Conservation (phyloP, 2,113 vertebrate species). For the Menura novaehollandiae region DNA sequence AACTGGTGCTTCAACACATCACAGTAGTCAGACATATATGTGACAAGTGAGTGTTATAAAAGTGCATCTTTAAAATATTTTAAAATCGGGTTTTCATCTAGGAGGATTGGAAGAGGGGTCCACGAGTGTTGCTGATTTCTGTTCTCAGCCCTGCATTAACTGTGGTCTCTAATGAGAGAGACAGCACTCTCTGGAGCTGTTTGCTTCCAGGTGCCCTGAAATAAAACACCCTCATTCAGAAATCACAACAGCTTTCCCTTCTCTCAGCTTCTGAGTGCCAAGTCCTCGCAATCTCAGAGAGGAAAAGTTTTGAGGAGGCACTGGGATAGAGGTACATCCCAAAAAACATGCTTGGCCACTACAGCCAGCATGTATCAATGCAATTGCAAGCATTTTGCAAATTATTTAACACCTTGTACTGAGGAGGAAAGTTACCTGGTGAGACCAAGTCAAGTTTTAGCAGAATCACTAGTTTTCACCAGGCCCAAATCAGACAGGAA, state of each 20-base stretch:
- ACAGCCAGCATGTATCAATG: neutral
- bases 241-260: neutral
- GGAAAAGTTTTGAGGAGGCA: neutral
- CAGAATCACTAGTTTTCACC: neutral
- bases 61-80: neutral
- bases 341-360: neutral
- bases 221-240: neutral
- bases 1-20: neutral
- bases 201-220: neutral
- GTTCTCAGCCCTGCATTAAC: neutral
- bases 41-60: neutral
- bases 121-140: neutral
- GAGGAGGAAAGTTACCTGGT: neutral
- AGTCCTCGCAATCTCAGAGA: neutral
- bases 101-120: neutral
- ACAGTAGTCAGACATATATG: neutral
- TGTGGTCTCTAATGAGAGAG: neutral
- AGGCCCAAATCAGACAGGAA: neutral
- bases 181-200: neutral
- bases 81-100: neutral
- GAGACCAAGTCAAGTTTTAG: neutral
- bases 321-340: neutral
- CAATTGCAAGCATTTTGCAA: neutral
- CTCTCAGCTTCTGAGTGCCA: neutral
- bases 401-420: neutral